A percentile compares a stretch with the other conserved stretches of the same genome.
These are phyloP conservation scores for Galemys pyrenaicus DNA, from an alignment of 2,113 vertebrate species.

Conservation along the genomic window DNA sequence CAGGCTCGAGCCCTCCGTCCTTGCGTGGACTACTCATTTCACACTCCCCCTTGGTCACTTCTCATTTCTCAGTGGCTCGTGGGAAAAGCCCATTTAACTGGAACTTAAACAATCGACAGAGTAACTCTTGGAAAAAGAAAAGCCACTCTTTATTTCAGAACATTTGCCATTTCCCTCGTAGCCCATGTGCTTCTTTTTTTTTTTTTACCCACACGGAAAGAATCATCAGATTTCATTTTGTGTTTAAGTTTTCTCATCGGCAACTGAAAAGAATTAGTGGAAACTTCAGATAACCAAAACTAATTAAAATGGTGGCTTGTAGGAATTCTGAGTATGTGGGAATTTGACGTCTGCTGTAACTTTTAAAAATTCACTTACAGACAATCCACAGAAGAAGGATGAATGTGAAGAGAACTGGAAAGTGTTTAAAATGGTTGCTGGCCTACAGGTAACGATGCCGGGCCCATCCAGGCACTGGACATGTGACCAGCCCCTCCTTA, in stretches of 20 bases:
- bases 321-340: neutral
- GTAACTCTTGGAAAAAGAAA: neutral
- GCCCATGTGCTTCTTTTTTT: neutral
- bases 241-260: neutral
- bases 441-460: conserved; percentile 89
- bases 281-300: neutral
- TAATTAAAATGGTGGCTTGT: neutral
- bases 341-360: neutral
- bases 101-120: neutral
- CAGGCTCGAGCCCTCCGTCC: neutral
- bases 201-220: neutral
- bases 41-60: neutral
- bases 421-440: conserved; percentile 89
- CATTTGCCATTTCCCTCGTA: neutral
- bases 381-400: conserved; percentile 89
- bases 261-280: neutral
- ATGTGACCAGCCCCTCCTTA: neutral
- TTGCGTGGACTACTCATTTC: neutral
- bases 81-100: neutral
- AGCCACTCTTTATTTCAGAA: conserved; percentile 23
- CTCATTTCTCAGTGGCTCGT: neutral
- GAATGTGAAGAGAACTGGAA: conserved; percentile 88
- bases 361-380: conserved; percentile 81
- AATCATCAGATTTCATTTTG: neutral
- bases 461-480: neutral